Evolutionary conservation across 1,140 invertebrate species (phyloP), one percentile per base, ranked within the genome.

Genomic region (honey bee (Apis mellifera)): DNA sequence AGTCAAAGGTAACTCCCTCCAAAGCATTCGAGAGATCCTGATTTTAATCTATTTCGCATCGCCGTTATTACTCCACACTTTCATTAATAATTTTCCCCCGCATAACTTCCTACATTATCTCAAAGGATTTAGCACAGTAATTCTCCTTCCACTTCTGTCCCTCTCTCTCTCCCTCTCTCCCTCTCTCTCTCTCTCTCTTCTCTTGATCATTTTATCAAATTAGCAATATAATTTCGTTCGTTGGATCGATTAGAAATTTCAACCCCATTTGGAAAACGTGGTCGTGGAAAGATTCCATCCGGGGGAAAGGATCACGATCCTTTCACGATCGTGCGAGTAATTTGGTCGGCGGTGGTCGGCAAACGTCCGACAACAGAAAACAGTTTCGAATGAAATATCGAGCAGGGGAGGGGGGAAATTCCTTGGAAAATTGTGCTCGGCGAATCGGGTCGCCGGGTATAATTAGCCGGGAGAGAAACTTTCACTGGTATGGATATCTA

Each of bases 401-500:
- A 70, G 26, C n/a, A 13, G 32, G 3, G 26, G 19, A 32, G 9
- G 55, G 8, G 11, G 17, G 65, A 42, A 74, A 57, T 74, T 59
- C 75, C 60, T 73, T 50, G 2, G 70, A 70, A 62, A 75, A 48
- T 70, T 70, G 54, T 64, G 54, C 65, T 52, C 52, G n/a, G 32
- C 48, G 65, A 48, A 17, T 11, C 42, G 59, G 65, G 42, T 2
- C 32, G 42, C 19, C 15, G 66, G 66, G 65, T 86, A 84, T 87
- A 87, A 87, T 86, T 87, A 87, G 76, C 70, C n/a, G 48, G 69
- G 19, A 17, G 81, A 64, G 54, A 73, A 80, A 80, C 57, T 74
- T 73, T 86, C 66, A 32, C 70, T 26, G 48, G 48, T n/a, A n/a
- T 57, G 83, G 73, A 79, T 87, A 88, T 87, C 83, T 88, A 88